Conservation (phyloP, 1,140 invertebrate species). For the Pogonus chalceus region DNA sequence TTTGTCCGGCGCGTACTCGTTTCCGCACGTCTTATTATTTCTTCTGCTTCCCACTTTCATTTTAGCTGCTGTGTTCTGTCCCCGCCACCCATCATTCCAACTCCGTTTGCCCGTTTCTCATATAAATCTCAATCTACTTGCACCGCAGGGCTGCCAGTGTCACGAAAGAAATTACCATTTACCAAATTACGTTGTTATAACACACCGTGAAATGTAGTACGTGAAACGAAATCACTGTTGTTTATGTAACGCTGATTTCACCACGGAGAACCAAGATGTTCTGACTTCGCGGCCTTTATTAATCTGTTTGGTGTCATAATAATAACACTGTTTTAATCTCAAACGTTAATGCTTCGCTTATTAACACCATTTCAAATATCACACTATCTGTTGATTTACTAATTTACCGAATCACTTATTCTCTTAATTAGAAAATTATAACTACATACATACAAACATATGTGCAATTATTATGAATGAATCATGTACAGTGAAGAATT, state of each 20-base stretch:
- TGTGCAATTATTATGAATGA: too few relatives aligned
- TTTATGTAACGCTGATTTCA: constrained; percentile 1
- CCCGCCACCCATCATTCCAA: too few relatives aligned
- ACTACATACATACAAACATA: too few relatives aligned
- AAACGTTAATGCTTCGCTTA: too few relatives aligned
- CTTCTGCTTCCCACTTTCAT: constrained; percentile 3
- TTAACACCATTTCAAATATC: too few relatives aligned
- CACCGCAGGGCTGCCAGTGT: background rate
- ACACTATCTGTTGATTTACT: too few relatives aligned
- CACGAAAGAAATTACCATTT: constrained; percentile 6
- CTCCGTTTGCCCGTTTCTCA: constrained; percentile 3
- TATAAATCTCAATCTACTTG: constrained; percentile 7
- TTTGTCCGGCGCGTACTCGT: background rate
- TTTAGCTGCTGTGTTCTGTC: background rate
- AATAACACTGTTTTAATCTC: background rate
- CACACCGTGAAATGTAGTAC: constrained; percentile 5
- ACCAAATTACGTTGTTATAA: constrained; percentile 7
- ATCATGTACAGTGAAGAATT: too few relatives aligned
- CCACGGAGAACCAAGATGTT: background rate
- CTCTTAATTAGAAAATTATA: too few relatives aligned
- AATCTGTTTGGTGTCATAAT: background rate
- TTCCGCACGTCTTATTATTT: background rate
- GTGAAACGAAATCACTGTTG: constrained; percentile 1
- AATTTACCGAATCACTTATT: too few relatives aligned
- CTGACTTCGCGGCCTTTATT: background rate